Evolutionary conservation across 2,797 vertebrate genomes (phyloP).

Genomic region (Sarcophilus harrisii): DNA sequence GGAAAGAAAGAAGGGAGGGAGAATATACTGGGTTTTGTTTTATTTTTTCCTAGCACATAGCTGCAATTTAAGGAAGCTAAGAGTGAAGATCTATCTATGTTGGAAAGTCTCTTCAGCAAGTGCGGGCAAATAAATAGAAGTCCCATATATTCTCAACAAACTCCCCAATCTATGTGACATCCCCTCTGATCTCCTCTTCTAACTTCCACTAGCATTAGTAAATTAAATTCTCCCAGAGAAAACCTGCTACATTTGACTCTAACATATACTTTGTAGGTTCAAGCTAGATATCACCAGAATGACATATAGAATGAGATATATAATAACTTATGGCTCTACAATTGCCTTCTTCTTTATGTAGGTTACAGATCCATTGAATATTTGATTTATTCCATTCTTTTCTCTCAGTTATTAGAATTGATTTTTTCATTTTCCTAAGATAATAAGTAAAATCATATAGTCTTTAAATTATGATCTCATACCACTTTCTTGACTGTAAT

Average conservation of each 20-base stretch:
- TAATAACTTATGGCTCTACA: slow-evolving; percentile 1
- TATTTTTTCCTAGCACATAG: background rate
- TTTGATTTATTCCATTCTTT: slow-evolving; percentile 20
- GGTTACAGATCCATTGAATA: background rate
- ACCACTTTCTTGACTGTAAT: background rate
- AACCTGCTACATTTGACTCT: background rate
- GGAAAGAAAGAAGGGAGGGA: no score
- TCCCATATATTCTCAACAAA: background rate
- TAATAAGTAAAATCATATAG: background rate
- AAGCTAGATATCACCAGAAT: slow-evolving; percentile 1
- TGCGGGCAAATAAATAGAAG: background rate
- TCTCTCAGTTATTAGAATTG: slow-evolving; percentile 53
- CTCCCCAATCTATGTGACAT: background rate
- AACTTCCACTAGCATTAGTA: background rate
- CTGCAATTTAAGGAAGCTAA: background rate
- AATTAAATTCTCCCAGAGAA: background rate
- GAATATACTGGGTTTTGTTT: background rate
- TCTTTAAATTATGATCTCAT: slow-evolving; percentile 23
- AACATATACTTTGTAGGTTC: background rate
- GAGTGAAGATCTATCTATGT: background rate
- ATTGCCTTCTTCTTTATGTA: background rate
- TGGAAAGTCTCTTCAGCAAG: background rate
- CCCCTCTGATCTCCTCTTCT: background rate
- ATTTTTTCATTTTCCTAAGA: slow-evolving; percentile 44
- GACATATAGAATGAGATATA: no score